Percentiles rank a stretch among this genome's conserved stretches.
Conservation (phyloP, 1,140 invertebrate species). For the Leptopilina clavipes region DNA sequence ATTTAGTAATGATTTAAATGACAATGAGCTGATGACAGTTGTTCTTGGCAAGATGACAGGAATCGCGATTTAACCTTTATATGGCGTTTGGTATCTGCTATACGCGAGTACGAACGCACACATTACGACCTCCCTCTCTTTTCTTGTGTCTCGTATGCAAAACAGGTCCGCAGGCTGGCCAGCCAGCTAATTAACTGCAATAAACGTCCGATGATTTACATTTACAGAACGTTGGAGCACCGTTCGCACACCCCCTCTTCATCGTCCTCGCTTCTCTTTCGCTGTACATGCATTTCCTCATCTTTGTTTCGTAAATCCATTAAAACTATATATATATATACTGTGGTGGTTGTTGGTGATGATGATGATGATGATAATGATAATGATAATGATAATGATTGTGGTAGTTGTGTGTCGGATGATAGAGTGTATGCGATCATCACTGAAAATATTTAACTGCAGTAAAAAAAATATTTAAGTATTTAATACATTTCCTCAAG, state of each 20-base stretch:
- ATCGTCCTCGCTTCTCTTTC: conserved; percentile 18
- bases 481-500: too few species aligned
- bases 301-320: conserved; percentile 29
- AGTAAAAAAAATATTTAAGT: too few species aligned
- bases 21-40: conserved; percentile 24
- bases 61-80: conserved; percentile 46
- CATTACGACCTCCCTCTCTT: conserved; percentile 42
- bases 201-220: conserved; percentile 68
- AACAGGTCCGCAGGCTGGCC: conserved; percentile 52
- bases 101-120: conserved; percentile 22
- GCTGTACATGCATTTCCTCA: conserved; percentile 27
- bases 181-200: conserved; percentile 66
- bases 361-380: background rate
- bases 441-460: too few species aligned
- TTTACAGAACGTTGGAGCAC: conserved; percentile 58
- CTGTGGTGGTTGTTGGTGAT: background rate
- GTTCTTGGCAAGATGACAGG: conserved; percentile 13
- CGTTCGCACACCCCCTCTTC: conserved; percentile 25
- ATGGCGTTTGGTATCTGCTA: conserved; percentile 44
- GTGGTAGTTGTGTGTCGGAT: too few species aligned
- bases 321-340: background rate
- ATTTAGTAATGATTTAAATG: conserved; percentile 22
- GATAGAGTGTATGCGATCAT: background rate
- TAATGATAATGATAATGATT: background rate
- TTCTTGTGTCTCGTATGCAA: conserved; percentile 55